Conservation (phyloP, 2,888 invertebrate genomes). For the Cephonodes hylas region DNA sequence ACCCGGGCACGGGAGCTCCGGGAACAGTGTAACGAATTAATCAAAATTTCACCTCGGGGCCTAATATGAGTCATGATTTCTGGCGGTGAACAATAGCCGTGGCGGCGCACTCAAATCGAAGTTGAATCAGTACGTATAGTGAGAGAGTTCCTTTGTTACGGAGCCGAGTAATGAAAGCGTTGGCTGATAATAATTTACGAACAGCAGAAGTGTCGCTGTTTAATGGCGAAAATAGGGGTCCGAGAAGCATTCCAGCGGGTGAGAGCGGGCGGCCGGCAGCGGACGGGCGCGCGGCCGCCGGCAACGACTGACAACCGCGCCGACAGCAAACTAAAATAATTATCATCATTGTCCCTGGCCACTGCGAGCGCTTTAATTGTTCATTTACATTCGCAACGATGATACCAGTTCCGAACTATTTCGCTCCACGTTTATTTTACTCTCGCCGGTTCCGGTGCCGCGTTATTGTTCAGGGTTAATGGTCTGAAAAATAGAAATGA, state of each 20-base stretch:
- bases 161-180: conserved; percentile 77
- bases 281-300: conserved; percentile 35
- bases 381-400: conserved; percentile 81
- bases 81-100: conserved; percentile 66
- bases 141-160: conserved; percentile 75
- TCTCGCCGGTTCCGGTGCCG: conserved; percentile 64
- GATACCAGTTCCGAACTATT: conserved; percentile 80
- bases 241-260: conserved; percentile 73
- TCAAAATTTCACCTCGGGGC: conserved; percentile 77
- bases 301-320: conserved; percentile 68
- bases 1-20: conserved; percentile 27
- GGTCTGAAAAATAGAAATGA: conserved; percentile 78
- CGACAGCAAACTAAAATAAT: conserved; percentile 80
- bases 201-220: conserved; percentile 80
- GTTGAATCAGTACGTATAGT: conserved; percentile 76
- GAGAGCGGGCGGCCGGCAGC: conserved; percentile 40
- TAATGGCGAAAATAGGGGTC: conserved; percentile 72
- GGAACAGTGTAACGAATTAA: conserved; percentile 76
- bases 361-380: conserved; percentile 79
- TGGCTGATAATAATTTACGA: conserved; percentile 80
- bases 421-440: conserved; percentile 72
- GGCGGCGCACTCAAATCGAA: conserved; percentile 68
- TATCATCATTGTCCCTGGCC: conserved; percentile 79
- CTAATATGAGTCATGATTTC: conserved; percentile 75
- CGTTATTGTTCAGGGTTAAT: conserved; percentile 77